Evolutionary conservation across 2,113 vertebrate genomes (phyloP), one percentile per base, ranked within the genome.

Genomic region (Tetrax tetrax): DNA sequence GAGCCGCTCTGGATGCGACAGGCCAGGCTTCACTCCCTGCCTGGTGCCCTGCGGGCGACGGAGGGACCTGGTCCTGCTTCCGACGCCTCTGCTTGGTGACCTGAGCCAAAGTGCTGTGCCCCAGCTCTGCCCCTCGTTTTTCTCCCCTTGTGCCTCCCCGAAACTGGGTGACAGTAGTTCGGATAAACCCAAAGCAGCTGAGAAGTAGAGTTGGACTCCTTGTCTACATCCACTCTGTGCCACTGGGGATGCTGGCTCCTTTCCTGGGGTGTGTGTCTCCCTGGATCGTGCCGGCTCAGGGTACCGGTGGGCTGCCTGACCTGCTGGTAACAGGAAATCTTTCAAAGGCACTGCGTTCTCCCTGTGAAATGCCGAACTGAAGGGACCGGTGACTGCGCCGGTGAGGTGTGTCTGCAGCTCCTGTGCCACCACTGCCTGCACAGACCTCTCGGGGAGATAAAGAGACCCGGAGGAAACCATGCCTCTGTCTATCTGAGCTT

Each of bases 201-300:
- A 60, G n/a, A 45, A 27, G 9, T 25, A 2, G 53, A 81, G 43
- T 5, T 0, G 0, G 33, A 2, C 22, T 41, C 48, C 27, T 21
- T 41, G 45, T 43, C 53, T 13, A 8, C 1, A 0, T 59, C 38
- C 15, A 1, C 28, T 5, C 37, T 6, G 31, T 10, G 47, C 38
- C 7, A 0, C 5, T 22, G n/a, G 29, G 45, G 37, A 7, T 27
- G 51, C 24, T 41, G 78, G 43, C n/a, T 81, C 7, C 22, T 33
- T 3, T 66, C 59, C 50, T 13, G 23, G 50, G 47, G 13, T 29
- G 16, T 2, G 0, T 17, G 50, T 18, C 37, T 60, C 37, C 22
- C 41, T 27, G 56, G 25, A 11, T 48, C 1, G 2, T 13, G 31
- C 37, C 47, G 1, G 0, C 78, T 51, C 33, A 0, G 9, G 10